phyloP scores from a whole-genome alignment of 35 echinoderm and acorn worm genomes.

The Heliocidaris tuberculata region DNA sequence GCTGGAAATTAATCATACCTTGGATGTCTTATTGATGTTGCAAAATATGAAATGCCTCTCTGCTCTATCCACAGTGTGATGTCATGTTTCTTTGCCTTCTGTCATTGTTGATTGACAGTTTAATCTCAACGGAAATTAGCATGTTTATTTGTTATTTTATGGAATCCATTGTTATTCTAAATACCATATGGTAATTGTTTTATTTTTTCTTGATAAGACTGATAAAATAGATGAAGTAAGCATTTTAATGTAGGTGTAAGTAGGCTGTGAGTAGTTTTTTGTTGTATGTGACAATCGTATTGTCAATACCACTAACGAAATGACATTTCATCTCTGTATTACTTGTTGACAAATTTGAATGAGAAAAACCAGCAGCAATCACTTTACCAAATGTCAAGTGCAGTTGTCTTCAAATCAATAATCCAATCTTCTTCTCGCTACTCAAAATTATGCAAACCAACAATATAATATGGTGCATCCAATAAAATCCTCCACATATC shows the following conservation, averaged over 20 bases:
- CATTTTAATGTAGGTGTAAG: not conserved
- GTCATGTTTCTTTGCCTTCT: not conserved
- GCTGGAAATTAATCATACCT: not conserved
- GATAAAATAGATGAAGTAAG: not conserved
- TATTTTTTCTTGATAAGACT: not conserved
- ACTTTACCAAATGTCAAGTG: not conserved
- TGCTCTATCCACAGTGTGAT: not conserved
- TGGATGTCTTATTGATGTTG: not conserved
- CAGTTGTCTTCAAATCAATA: not conserved
- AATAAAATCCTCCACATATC: not conserved
- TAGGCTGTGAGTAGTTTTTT: not conserved
- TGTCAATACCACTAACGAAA: not conserved
- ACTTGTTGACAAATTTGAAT: not conserved
- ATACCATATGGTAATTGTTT: not conserved
- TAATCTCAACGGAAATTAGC: not conserved
- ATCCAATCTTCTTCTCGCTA: not conserved
- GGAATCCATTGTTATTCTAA: not conserved
- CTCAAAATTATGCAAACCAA: not conserved
- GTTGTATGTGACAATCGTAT: not conserved
- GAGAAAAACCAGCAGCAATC: not conserved
- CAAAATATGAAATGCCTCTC: not conserved
- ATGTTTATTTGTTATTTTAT: not conserved
- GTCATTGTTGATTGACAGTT: not conserved
- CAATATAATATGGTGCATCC: not conserved
- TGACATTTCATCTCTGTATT: not conserved